Evolutionary conservation across 2,888 invertebrate genomes (phyloP), one percentile per base, ranked within the genome.

Genomic region (Pheosia tremula): DNA sequence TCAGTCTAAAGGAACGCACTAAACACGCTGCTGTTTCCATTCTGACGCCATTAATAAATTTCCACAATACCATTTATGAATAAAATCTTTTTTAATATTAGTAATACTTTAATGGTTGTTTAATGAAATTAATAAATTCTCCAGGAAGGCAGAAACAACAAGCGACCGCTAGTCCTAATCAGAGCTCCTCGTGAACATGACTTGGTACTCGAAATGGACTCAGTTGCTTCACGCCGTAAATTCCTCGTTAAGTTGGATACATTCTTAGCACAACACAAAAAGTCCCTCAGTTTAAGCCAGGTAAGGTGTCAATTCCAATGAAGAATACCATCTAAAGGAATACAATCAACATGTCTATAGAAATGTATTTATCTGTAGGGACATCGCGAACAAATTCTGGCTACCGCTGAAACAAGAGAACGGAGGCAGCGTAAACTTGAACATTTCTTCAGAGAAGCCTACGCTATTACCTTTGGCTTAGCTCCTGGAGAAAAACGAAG

Each of bases 371-470:
- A 5, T n/a, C 5, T 47, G 5, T 85, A 94, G 95, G 95, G 96
- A n/a, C 95, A 95, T 72, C 95, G 98, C 43, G 98, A 98, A 73
- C 96, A 97, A 68, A 97, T 98, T 95, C 86, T 98, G 61, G 97
- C 97, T 8, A 97, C 98, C 80, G 98, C 98, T 8, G 99, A 99
- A 89, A 99, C 99, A 0, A 96, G 98, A 74, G 98, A 98, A 81
- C 94, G 98, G 7, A 90, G 99, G n/a, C 98, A 99, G 84, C 97
- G 97, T 78, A 96, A 98, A 72, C 87, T 99, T 60, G 99, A 99
- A 84, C 97, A 98, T 92, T 99, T 99, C 94, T 99, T 99, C 91
- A 95, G 99, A 66, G 98, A 99, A 91, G 99, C 98, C 0, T 99
- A 99, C 80, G 98, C 98, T 0, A 93, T 98, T 64, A 98, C 98